Percentiles rank a stretch among this genome's conserved stretches.
phyloP scores from a whole-genome alignment of 2,888 invertebrate genomes.

The Argyresthia goedartella region DNA sequence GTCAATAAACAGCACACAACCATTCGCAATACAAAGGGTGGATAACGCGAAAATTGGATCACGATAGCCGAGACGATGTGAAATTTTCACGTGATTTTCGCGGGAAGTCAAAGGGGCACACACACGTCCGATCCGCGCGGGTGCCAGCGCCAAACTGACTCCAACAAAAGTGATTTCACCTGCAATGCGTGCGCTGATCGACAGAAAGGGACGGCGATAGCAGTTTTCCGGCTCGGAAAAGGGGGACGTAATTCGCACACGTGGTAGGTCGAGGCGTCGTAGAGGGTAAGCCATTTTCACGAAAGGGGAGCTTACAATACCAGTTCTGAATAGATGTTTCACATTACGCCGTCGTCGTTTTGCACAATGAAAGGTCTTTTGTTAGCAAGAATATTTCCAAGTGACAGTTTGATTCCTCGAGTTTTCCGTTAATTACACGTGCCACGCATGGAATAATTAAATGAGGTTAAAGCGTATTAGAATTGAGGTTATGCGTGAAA shows the following conservation, averaged over 20 bases:
- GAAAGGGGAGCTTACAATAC: slow-evolving; percentile 48
- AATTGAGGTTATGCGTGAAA: no score
- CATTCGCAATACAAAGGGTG: not conserved
- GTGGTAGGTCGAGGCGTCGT: slow-evolving; percentile 35
- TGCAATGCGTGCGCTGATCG: slow-evolving; percentile 68
- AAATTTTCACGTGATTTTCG: slow-evolving; percentile 40
- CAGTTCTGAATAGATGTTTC: slow-evolving; percentile 53
- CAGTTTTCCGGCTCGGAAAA: slow-evolving; percentile 22
- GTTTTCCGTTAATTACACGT: slow-evolving; percentile 27
- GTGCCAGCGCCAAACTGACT: slow-evolving; percentile 44
- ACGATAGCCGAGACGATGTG: not conserved
- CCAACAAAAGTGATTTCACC: slow-evolving; percentile 39
- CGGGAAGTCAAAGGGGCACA: slow-evolving; percentile 35
- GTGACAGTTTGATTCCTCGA: slow-evolving; percentile 29
- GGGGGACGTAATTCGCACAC: slow-evolving; percentile 31
- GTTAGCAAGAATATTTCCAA: slow-evolving; percentile 26
- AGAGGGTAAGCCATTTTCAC: slow-evolving; percentile 50
- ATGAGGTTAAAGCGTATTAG: no score
- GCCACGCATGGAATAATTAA: no score
- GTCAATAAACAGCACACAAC: slow-evolving; percentile 37
- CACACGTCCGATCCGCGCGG: slow-evolving; percentile 41
- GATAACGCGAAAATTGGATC: not conserved
- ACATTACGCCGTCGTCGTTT: slow-evolving; percentile 34
- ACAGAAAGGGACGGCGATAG: slow-evolving; percentile 6
- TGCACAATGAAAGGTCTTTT: slow-evolving; percentile 35